Percentiles rank a stretch among this genome's conserved stretches.
Evolutionary conservation across 1,140 invertebrate species (phyloP).

Genomic region (Heliconius nattereri): DNA sequence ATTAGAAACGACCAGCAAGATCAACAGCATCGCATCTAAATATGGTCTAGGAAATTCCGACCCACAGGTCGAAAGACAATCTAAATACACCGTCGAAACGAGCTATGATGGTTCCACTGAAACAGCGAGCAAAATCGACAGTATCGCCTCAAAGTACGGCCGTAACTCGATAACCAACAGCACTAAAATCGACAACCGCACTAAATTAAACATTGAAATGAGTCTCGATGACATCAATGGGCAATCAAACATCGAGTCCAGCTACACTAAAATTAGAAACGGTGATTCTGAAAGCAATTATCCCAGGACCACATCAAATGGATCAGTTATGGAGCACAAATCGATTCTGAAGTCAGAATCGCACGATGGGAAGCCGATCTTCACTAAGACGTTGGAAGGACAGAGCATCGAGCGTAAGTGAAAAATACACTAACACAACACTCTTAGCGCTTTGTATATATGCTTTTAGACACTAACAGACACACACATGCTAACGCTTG

Average conservation of each 20-base stretch:
- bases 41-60: slow-evolving; percentile 46
- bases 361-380: slow-evolving; percentile 84
- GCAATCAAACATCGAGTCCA: slow-evolving; percentile 62
- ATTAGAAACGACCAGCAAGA: slow-evolving; percentile 52
- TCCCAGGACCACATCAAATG: slow-evolving; percentile 64
- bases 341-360: slow-evolving; percentile 63
- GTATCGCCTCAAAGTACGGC: slow-evolving; percentile 69
- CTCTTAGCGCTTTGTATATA: slow-evolving; percentile 74
- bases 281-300: slow-evolving; percentile 64
- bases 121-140: slow-evolving; percentile 61
- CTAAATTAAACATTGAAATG: slow-evolving; percentile 57
- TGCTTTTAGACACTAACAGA: slow-evolving; percentile 74
- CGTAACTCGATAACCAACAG: slow-evolving; percentile 56
- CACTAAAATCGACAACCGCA: slow-evolving; percentile 53
- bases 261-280: slow-evolving; percentile 58
- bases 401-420: slow-evolving; percentile 90
- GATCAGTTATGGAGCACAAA: slow-evolving; percentile 56
- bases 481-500: slow-evolving; percentile 72
- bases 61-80: neutral
- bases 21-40: slow-evolving; percentile 68
- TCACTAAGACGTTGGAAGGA: slow-evolving; percentile 88
- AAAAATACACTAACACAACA: slow-evolving; percentile 51
- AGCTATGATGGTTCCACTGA: slow-evolving; percentile 43
- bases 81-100: slow-evolving; percentile 39
- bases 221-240: slow-evolving; percentile 61